A percentile compares a stretch with the other conserved stretches of the same genome.
These are phyloP conservation scores for Drosophila pegasa DNA, from an alignment of 2,888 invertebrate species.

Conservation along the genomic window DNA sequence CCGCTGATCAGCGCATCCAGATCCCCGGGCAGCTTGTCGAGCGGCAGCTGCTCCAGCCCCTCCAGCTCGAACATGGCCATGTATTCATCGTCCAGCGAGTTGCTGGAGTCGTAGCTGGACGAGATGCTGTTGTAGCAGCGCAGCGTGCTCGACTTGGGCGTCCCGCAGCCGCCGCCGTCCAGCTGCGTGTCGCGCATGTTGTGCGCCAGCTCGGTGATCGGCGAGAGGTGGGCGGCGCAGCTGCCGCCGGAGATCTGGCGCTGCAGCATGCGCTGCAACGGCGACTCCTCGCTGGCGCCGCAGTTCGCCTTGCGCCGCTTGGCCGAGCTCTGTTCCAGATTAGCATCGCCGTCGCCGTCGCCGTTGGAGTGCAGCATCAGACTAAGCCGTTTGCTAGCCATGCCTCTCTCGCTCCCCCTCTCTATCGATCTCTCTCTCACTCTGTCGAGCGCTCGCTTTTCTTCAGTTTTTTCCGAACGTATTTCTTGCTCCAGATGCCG, in stretches of 20 bases:
- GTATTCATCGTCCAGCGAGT: slow-evolving; percentile 87
- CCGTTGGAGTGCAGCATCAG: slow-evolving; percentile 21
- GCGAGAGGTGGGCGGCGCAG: slow-evolving; percentile 46
- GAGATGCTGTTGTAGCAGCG: slow-evolving; percentile 86
- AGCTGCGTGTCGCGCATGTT: slow-evolving; percentile 49
- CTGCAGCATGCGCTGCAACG: slow-evolving; percentile 55
- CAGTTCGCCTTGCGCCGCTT: slow-evolving; percentile 46
- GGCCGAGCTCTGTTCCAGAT: slow-evolving; percentile 32
- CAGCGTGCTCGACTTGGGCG: slow-evolving; percentile 69
- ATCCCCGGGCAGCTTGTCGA: slow-evolving; percentile 85
- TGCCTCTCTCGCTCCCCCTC: not conserved
- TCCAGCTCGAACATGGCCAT: slow-evolving; percentile 88
- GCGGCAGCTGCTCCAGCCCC: slow-evolving; percentile 21
- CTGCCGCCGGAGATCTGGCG: slow-evolving; percentile 30
- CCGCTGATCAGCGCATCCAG: slow-evolving; percentile 87
- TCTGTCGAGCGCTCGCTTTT: not conserved
- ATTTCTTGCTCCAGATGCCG: not conserved
- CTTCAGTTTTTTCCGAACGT: not conserved
- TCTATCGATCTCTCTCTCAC: not conserved
- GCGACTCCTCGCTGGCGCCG: slow-evolving; percentile 27
- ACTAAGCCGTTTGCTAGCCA: slow-evolving; percentile 47
- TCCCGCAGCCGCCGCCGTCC: slow-evolving; percentile 31
- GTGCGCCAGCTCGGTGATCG: slow-evolving; percentile 63
- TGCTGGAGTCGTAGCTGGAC: slow-evolving; percentile 85
- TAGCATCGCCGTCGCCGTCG: not conserved